Evolutionary conservation across 2,888 invertebrate genomes (phyloP).

Genomic region (Xestia sexstrigata): DNA sequence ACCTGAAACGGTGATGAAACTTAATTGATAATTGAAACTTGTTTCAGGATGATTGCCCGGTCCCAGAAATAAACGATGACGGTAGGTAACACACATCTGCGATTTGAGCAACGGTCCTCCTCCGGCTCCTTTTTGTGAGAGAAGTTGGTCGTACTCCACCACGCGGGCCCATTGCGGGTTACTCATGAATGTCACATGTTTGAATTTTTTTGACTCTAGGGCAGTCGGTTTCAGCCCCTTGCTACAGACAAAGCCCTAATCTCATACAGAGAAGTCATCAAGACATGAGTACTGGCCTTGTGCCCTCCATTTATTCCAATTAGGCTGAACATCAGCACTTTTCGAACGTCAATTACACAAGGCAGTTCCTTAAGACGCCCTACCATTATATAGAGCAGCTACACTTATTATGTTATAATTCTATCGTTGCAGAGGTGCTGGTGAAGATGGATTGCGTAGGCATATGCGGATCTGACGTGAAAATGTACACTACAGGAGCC

Average conservation of each 20-base stretch:
- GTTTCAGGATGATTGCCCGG: conserved; percentile 94
- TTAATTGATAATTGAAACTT: conserved; percentile 20
- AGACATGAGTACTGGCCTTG: not conserved
- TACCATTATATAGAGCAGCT: not conserved
- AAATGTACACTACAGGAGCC: conserved; percentile 94
- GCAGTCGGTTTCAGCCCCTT: not conserved
- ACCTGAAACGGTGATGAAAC: not conserved
- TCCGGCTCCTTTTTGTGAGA: not conserved
- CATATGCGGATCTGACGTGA: conserved; percentile 98
- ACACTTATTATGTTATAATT: not conserved
- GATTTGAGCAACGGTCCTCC: not conserved
- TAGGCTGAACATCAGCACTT: not conserved
- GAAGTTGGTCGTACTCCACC: not conserved
- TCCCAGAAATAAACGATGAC: conserved; percentile 93
- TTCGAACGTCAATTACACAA: not conserved
- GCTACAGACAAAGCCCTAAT: not conserved
- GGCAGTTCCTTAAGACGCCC: not conserved
- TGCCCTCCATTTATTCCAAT: not conserved
- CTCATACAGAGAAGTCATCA: not conserved
- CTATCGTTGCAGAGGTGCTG: conserved; percentile 93
- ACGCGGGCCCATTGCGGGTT: not conserved
- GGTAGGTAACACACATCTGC: conserved; percentile 88
- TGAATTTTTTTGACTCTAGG: not conserved
- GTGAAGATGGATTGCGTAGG: conserved; percentile 97
- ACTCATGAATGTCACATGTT: not conserved